These are phyloP conservation scores for Plecotus auritus DNA, from an alignment of 2,113 vertebrate genomes.

Conservation along the genomic window DNA sequence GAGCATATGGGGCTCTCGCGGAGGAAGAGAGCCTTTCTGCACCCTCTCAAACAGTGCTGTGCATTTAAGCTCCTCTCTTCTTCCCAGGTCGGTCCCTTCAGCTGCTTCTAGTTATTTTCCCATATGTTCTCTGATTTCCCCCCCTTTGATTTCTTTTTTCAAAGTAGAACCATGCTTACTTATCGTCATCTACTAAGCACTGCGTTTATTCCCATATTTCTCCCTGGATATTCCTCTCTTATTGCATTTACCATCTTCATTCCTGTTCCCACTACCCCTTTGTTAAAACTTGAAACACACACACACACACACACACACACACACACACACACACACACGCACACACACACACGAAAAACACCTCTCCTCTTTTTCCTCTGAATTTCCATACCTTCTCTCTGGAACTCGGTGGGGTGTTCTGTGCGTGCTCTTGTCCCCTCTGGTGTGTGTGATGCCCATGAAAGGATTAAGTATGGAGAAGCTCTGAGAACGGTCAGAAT, in stretches of 20 bases:
- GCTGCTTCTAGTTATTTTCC: slow-evolving; percentile 25
- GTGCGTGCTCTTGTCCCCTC: background rate
- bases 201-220: background rate
- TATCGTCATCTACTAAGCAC: background rate
- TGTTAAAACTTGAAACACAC: background rate
- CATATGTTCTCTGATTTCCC: background rate
- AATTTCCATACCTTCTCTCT: background rate
- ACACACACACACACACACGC: too few species aligned
- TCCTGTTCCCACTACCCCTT: background rate
- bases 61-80: background rate
- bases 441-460: background rate
- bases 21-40: background rate
- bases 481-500: background rate
- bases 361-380: background rate
- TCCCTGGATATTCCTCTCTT: background rate
- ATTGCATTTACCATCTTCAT: background rate
- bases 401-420: background rate
- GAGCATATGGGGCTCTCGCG: background rate
- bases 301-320: background rate
- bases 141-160: slow-evolving; percentile 13
- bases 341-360: too few species aligned
- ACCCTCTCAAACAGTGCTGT: background rate
- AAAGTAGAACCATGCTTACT: background rate
- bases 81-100: background rate
- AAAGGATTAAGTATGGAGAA: background rate